These are phyloP conservation scores for Scrobipalpa atriplicella DNA, from an alignment of 2,888 invertebrate species.

Conservation along the genomic window DNA sequence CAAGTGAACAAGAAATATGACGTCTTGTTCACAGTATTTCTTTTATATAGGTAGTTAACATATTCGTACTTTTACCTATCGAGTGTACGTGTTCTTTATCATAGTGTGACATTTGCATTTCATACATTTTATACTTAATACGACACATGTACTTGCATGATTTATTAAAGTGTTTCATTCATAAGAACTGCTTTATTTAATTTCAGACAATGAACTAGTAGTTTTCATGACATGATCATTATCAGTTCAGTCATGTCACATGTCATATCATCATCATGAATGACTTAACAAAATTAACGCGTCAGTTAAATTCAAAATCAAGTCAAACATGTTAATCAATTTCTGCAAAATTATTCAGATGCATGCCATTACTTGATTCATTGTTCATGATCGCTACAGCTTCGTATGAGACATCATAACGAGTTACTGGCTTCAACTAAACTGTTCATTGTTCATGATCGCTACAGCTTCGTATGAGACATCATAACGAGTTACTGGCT, in stretches of 20 bases:
- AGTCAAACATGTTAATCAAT: constrained; percentile 3
- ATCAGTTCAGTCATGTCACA: too few relatives aligned
- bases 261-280: not conserved
- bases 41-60: constrained; percentile 43
- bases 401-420: constrained; percentile 30
- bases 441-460: not conserved
- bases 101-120: constrained; percentile 34
- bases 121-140: constrained; percentile 30
- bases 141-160: constrained; percentile 22
- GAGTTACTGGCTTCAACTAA: constrained; percentile 32
- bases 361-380: too few relatives aligned
- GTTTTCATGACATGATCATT: not conserved
- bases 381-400: constrained; percentile 30
- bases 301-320: not conserved
- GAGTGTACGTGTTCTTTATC: constrained; percentile 73
- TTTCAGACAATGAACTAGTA: constrained; percentile 6
- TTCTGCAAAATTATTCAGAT: not conserved
- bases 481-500: constrained; percentile 35
- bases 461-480: constrained; percentile 41
- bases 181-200: constrained; percentile 18
- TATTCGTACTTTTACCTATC: constrained; percentile 41
- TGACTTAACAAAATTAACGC: not conserved
- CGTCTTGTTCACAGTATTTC: constrained; percentile 63
- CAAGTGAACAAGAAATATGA: constrained; percentile 64
- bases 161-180: constrained; percentile 14